Percentiles rank a stretch among this genome's conserved stretches.
Conservation (phyloP, 2,797 vertebrate species). For the Allobates femoralis region DNA sequence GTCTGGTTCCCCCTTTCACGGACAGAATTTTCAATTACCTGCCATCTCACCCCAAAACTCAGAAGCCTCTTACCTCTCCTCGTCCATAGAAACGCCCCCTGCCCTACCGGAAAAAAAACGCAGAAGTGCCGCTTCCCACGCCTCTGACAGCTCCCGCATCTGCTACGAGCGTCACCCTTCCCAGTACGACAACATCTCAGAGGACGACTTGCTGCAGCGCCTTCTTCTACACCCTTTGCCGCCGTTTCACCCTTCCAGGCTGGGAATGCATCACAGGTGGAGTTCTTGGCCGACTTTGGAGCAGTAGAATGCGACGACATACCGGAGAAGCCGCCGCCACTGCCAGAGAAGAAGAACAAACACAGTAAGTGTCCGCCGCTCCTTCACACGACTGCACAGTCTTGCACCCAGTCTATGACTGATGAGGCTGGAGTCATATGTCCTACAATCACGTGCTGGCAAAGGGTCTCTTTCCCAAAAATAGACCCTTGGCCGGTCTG, state of each 20-base stretch:
- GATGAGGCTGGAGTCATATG: too few species aligned
- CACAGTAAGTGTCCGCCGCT: slow-evolving; percentile 84
- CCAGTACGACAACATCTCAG: slow-evolving; percentile 92
- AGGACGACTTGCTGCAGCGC: slow-evolving; percentile 85
- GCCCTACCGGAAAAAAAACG: slow-evolving; percentile 95
- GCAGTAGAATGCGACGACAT: slow-evolving; percentile 77
- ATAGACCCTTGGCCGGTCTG: too few species aligned
- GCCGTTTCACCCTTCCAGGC: slow-evolving; percentile 83
- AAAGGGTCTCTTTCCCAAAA: too few species aligned
- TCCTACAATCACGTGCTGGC: too few species aligned
- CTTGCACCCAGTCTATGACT: too few species aligned
- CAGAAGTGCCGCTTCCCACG: slow-evolving; percentile 80
- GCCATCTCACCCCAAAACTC: slow-evolving; percentile 74
- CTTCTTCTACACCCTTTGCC: slow-evolving; percentile 74
- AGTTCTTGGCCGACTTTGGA: slow-evolving; percentile 79
- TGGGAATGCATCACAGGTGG: slow-evolving; percentile 71
- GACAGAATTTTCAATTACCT: slow-evolving; percentile 80
- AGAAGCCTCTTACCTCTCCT: slow-evolving; percentile 72
- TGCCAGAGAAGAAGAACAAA: slow-evolving; percentile 96
- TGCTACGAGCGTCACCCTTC: slow-evolving; percentile 90
- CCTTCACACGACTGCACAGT: not conserved
- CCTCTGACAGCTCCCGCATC: slow-evolving; percentile 78
- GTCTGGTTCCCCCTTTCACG: slow-evolving; percentile 85
- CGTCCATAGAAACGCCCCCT: slow-evolving; percentile 81
- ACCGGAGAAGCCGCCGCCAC: slow-evolving; percentile 88